Conservation (phyloP, 92 coral and sea anemone species). For the Siderastrea siderea region DNA sequence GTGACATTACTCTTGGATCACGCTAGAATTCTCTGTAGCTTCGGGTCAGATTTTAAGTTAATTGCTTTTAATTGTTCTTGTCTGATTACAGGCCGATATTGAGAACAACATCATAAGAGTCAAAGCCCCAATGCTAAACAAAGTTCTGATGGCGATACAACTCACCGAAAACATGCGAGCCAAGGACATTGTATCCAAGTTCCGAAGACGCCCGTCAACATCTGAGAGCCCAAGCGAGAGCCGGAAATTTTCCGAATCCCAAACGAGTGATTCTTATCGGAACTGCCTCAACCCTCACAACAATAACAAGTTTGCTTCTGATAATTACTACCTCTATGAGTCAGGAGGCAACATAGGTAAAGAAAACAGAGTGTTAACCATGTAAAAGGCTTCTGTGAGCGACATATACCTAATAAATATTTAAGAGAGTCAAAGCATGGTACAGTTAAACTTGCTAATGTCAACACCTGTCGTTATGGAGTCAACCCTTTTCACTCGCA, state of each 20-base stretch:
- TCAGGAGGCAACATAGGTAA: constrained; percentile 97
- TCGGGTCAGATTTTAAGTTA: not conserved
- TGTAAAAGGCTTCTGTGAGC: too few species aligned
- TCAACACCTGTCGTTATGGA: too few species aligned
- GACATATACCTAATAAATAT: too few species aligned
- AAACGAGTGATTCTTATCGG: constrained; percentile 47
- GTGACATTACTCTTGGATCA: too few species aligned
- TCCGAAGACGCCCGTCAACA: constrained; percentile 77
- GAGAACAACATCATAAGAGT: constrained; percentile 97
- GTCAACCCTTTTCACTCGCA: too few species aligned
- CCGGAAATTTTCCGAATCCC: constrained; percentile 8
- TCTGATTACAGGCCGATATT: constrained; percentile 77
- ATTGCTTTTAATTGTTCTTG: not conserved
- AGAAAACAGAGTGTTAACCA: not conserved
- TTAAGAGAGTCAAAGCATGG: too few species aligned
- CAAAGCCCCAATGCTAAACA: constrained; percentile 93
- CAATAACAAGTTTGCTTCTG: constrained; percentile 91
- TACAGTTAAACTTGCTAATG: too few species aligned
- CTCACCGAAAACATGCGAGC: constrained; percentile 86
- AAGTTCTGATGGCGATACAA: constrained; percentile 94
- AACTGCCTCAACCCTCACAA: constrained; percentile 90
- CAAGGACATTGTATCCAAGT: constrained; percentile 91
- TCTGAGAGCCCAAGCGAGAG: constrained; percentile 24
- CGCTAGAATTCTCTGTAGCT: not conserved
- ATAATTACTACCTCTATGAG: constrained; percentile 88